Evolutionary conservation across 2,113 vertebrate species (phyloP).

Genomic region (Trachemys scripta): DNA sequence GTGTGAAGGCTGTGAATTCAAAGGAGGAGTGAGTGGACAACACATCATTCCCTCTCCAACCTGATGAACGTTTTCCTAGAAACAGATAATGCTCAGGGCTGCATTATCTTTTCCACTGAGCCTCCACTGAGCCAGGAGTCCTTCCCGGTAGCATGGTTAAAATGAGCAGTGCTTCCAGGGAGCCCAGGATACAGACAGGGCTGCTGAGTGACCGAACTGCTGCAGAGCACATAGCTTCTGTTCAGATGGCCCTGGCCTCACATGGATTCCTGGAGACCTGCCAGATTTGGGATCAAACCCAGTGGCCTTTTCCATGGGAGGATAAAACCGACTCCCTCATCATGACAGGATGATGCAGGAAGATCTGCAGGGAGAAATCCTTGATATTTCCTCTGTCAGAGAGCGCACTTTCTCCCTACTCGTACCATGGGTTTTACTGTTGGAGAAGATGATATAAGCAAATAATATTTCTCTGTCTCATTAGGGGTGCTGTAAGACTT

Average conservation of each 20-base stretch:
- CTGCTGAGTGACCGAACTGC: background rate
- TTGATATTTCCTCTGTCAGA: accelerated
- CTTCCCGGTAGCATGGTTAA: background rate
- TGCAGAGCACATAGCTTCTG: background rate
- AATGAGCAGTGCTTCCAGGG: background rate
- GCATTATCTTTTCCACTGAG: no score
- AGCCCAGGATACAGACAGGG: no score
- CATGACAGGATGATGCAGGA: accelerated
- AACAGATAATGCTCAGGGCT: background rate
- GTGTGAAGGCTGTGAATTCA: background rate
- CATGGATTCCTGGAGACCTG: background rate
- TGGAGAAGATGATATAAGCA: background rate
- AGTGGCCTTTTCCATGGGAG: accelerated
- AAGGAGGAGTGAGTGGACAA: background rate
- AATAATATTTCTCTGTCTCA: accelerated
- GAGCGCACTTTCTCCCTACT: accelerated
- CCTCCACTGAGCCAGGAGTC: background rate
- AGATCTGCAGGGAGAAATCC: background rate
- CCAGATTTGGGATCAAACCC: background rate
- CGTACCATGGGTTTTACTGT: accelerated
- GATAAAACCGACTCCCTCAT: accelerated
- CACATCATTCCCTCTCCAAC: background rate
- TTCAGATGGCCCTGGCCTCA: background rate
- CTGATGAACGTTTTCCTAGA: accelerated
- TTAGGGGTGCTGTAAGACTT: accelerated